Base-by-base conservation (phyloP, 1,140 invertebrate species). In the Leucophenga varia region DNA sequence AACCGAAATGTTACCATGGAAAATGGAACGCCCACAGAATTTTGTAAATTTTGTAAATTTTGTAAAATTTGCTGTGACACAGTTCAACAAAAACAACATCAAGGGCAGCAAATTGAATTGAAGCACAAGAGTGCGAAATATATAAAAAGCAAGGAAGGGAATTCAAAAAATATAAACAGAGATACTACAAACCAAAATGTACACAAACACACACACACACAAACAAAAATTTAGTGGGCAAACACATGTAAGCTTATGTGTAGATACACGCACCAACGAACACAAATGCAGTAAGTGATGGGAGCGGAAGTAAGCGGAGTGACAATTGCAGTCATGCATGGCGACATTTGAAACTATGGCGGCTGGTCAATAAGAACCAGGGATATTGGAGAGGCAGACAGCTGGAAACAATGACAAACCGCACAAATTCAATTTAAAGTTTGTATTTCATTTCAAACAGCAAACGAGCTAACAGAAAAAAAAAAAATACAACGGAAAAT, bases 401-500 rank as follows among this genome's bases (percentile, higher is more conserved):
- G 58, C 54, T 55, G 63, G 39, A 52, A 59, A 59, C 63, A 65
- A 65, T 65, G 61, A 67, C 63, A 65, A 61, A 58, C 61, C 61
- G 63, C 61, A 65, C 56, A 61, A 65, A 65, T 65, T 65, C 63
- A 65, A 64, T 64, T 64, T 64, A 64, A 64, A 64, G 55, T 64
- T 64, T 59, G 51, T 55, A 64, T 59, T 65, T 64, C 61, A 65
- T 40, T 65, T 51, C n/a, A n/a, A n/a, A n/a, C n/a, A n/a, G 48
- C 46, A 44, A 58, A 47, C 49, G 47, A 43, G 42, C 38, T 47
- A 42, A 46, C 43, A 35, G 43, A 14, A 14, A 32, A 39, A 13
- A 49, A 40, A 17, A 51, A 45, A 10, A 37, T 34, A 18, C 22
- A 53, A 37, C n/a, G 34, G n/a, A n/a, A n/a, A n/a, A n/a, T n/a